These are phyloP conservation scores for Muscidifurax raptorellus DNA, from an alignment of 1,140 invertebrate genomes.

Conservation along the genomic window DNA sequence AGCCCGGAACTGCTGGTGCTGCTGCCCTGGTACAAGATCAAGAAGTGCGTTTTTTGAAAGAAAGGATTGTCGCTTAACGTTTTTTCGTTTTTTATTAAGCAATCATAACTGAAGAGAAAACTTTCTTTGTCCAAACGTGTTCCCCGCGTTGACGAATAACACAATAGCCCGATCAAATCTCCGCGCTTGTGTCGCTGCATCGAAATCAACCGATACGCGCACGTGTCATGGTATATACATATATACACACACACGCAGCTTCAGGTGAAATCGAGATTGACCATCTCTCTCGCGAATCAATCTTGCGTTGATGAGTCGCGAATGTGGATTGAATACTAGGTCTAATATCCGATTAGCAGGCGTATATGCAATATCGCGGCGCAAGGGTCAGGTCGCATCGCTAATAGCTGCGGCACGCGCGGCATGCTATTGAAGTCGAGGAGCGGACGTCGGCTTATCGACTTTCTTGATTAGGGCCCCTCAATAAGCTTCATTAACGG, in stretches of 20 bases:
- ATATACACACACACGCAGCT: not conserved
- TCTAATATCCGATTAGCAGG: constrained; percentile 60
- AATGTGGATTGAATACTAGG: constrained; percentile 48
- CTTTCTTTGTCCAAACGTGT: too few relatives aligned
- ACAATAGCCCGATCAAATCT: not conserved
- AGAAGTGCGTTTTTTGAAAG: constrained; percentile 8
- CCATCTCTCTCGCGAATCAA: constrained; percentile 29
- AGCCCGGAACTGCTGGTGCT: constrained; percentile 80
- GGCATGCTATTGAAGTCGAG: constrained; percentile 56
- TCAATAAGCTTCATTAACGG: constrained; percentile 41
- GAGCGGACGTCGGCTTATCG: not conserved
- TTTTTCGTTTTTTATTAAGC: not conserved
- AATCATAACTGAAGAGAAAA: not conserved
- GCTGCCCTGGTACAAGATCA: constrained; percentile 72
- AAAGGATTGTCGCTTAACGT: constrained; percentile 51
- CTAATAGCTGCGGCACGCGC: constrained; percentile 44
- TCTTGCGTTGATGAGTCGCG: constrained; percentile 35
- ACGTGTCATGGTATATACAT: not conserved
- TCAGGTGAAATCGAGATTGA: constrained; percentile 33
- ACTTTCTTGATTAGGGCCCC: constrained; percentile 35
- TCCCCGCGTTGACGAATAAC: not conserved
- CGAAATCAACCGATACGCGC: not conserved
- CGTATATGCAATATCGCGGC: constrained; percentile 43
- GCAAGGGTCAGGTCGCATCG: not conserved
- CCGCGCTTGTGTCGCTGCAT: not conserved